Evolutionary conservation across 2,888 invertebrate genomes (phyloP), one percentile per base, ranked within the genome.

Genomic region (Lepas anatifera): DNA sequence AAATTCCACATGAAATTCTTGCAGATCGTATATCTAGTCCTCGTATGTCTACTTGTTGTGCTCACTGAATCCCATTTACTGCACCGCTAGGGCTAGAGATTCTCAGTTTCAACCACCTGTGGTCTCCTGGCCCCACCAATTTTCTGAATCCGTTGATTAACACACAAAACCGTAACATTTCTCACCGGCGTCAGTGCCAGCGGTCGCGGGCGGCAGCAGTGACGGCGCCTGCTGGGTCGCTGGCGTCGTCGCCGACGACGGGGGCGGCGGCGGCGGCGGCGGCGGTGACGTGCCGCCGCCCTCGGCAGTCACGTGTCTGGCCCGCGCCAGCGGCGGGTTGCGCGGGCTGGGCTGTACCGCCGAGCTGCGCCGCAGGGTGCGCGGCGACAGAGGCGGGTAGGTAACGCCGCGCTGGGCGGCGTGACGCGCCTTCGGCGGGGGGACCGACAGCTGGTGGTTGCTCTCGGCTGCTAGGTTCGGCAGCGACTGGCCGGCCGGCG

Each of bases 301-400:
- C 52, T 68, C 71, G 71, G 73, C 70, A 52, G 72, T 72, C 35
- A 73, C 73, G 58, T 73, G 74, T 18, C 73, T 85, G 76, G 90
- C 89, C 80, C 92, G 92, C 68, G 88, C 83, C 69, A 93, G 83
- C 13, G 91, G 92, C 71, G 92, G 92, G 79, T 91, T 79, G 25
- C 76, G 75, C 64, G 76, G 77, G 18, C 76, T 75, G 10, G 77
- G 77, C 70, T 75, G 76, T 18, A 68, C 50, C 27, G 71, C 64
- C 58, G 68, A 27, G 18, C 69, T 48, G 39, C 90, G 78, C 72
- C 74, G 71, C 46, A 75, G 70, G 22, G 74, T 75, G 69, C 77
- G 84, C 76, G 78, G 91, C 74, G 90, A 91, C 35, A 90, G 89
- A 11, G 92, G 92, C 70, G 92, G 91, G 79, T 92, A 91, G 73